Evolutionary conservation across 92 coral and sea anemone species (phyloP).

Genomic region (Porites cylindrica): DNA sequence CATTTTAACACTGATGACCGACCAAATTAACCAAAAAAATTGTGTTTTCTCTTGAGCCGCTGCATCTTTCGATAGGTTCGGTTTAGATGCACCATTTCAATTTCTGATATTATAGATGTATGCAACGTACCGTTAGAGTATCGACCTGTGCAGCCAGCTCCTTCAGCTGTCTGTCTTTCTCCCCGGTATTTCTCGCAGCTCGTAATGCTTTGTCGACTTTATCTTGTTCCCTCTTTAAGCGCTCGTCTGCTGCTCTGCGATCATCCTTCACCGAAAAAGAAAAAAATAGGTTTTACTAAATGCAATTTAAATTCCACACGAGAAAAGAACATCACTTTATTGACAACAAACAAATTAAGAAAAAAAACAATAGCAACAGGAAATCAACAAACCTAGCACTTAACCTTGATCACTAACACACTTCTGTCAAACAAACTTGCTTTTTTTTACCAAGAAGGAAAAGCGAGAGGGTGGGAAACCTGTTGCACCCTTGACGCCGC

Average conservation of each 20-base stretch:
- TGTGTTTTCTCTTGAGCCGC: not conserved
- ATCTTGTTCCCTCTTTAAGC: constrained; percentile 89
- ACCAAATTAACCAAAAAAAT: not conserved
- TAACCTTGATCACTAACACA: no score
- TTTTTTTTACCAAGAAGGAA: no score
- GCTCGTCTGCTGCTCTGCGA: constrained; percentile 86
- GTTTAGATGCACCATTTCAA: not conserved
- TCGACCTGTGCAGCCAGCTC: constrained; percentile 85
- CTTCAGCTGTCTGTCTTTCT: constrained; percentile 80
- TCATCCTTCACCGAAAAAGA: constrained; percentile 72
- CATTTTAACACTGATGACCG: not conserved
- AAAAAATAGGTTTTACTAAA: not conserved
- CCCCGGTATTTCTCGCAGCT: constrained; percentile 84
- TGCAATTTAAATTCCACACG: no score
- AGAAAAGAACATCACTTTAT: no score
- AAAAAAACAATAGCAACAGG: no score
- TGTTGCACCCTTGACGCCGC: no score
- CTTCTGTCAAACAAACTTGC: no score
- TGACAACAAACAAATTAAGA: no score
- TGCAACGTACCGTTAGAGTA: constrained; percentile 71
- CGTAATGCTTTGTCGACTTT: constrained; percentile 84
- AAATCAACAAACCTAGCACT: no score
- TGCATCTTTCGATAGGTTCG: not conserved
- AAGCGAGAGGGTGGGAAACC: no score
- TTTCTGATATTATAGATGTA: not conserved